Conservation (phyloP, 2,113 vertebrate species). For the Crotophaga sulcirostris region DNA sequence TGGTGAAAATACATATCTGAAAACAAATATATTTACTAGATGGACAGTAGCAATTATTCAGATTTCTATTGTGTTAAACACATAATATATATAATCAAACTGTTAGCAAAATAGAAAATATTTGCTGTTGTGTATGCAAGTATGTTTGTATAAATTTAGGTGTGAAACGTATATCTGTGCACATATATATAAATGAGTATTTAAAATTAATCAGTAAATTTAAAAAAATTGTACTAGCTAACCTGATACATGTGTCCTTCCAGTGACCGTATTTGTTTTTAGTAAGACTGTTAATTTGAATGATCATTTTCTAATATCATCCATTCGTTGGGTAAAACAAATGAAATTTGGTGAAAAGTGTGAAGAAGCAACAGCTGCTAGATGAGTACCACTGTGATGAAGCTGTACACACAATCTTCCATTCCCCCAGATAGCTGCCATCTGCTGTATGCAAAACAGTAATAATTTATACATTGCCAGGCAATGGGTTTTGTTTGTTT, state of each 20-base stretch:
- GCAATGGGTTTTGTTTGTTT: slow-evolving; percentile 57
- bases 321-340: slow-evolving; percentile 32
- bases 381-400: slow-evolving; percentile 75
- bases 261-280: background rate
- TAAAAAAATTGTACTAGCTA: background rate
- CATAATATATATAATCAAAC: background rate
- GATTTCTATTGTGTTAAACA: background rate
- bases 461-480: slow-evolving; percentile 85
- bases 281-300: slow-evolving; percentile 38
- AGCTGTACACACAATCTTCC: slow-evolving; percentile 70
- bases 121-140: background rate
- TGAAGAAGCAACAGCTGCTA: slow-evolving; percentile 88
- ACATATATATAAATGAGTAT: background rate
- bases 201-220: background rate
- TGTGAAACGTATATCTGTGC: rapidly evolving
- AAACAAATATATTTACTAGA: background rate
- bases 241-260: background rate
- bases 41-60: background rate
- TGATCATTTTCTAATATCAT: slow-evolving; percentile 37
- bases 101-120: background rate
- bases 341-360: slow-evolving; percentile 66
- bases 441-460: slow-evolving; percentile 93
- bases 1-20: background rate
- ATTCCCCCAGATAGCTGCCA: slow-evolving; percentile 86
- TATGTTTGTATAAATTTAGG: background rate